Evolutionary conservation across 1,140 invertebrate genomes (phyloP).

Genomic region (Apis laboriosa): DNA sequence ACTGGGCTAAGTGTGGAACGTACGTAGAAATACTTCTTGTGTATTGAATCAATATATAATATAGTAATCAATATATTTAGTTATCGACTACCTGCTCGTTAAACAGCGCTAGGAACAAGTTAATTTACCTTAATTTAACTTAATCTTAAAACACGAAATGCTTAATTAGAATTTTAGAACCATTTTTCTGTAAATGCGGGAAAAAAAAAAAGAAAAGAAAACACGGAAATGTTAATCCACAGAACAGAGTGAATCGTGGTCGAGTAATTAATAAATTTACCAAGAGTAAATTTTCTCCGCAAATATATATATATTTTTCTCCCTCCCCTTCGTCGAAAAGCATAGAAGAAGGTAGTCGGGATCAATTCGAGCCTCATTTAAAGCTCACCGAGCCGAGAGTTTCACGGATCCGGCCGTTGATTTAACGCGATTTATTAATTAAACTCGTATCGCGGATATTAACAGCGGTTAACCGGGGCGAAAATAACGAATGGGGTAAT

Average conservation of each 20-base stretch:
- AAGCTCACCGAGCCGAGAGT: slow-evolving; percentile 4
- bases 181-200: too few relatives aligned
- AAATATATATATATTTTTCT: not conserved
- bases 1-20: too few relatives aligned
- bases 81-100: too few relatives aligned
- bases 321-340: too few relatives aligned
- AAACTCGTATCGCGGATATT: slow-evolving; percentile 36
- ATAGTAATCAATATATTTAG: too few relatives aligned
- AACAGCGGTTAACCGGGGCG: slow-evolving; percentile 20
- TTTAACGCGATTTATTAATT: slow-evolving; percentile 46
- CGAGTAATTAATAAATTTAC: not conserved
- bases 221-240: not conserved
- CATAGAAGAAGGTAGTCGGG: not conserved
- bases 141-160: too few relatives aligned
- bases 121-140: too few relatives aligned
- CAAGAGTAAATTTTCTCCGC: not conserved
- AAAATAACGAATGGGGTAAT: slow-evolving; percentile 55
- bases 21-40: too few relatives aligned
- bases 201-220: not conserved
- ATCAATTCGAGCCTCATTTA: not conserved
- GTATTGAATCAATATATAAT: too few relatives aligned
- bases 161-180: too few relatives aligned
- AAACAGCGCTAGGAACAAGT: too few relatives aligned
- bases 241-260: not conserved
- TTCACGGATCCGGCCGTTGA: not conserved